Conservation (phyloP, 2,888 invertebrate genomes). For the Mesoligia furuncula region DNA sequence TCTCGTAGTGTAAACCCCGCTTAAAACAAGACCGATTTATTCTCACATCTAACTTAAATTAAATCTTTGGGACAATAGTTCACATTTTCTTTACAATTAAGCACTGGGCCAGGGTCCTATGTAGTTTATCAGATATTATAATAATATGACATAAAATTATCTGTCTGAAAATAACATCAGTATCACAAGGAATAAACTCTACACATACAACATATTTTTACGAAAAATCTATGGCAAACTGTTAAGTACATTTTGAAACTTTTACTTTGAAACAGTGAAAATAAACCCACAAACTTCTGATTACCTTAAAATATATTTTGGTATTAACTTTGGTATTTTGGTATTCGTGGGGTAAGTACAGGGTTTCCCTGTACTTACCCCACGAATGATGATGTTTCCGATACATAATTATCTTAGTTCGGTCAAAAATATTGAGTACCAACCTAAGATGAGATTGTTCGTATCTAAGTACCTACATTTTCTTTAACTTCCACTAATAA, state of each 20-base stretch:
- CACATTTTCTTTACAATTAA: conserved; percentile 2
- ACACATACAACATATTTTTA: background rate
- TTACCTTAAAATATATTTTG: conserved; percentile 4
- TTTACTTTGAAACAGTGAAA: background rate
- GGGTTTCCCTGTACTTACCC: no score
- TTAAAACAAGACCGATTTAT: background rate
- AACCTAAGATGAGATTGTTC: no score
- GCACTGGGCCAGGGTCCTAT: background rate
- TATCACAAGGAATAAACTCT: conserved; percentile 6
- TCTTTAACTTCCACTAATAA: no score
- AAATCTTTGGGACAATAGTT: conserved; percentile 46
- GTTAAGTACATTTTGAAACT: background rate
- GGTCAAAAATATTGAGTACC: no score
- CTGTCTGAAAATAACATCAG: background rate
- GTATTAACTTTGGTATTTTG: background rate
- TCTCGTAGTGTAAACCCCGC: conserved; percentile 8
- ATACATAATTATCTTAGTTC: no score
- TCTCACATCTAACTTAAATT: conserved; percentile 24
- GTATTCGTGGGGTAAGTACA: background rate
- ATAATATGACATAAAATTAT: background rate
- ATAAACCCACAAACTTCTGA: background rate
- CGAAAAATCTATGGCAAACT: background rate
- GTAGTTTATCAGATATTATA: background rate
- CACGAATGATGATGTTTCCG: no score
- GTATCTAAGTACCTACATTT: no score